Base-by-base conservation (phyloP, 2,888 invertebrate species). In the Himalopsyche anomala region DNA sequence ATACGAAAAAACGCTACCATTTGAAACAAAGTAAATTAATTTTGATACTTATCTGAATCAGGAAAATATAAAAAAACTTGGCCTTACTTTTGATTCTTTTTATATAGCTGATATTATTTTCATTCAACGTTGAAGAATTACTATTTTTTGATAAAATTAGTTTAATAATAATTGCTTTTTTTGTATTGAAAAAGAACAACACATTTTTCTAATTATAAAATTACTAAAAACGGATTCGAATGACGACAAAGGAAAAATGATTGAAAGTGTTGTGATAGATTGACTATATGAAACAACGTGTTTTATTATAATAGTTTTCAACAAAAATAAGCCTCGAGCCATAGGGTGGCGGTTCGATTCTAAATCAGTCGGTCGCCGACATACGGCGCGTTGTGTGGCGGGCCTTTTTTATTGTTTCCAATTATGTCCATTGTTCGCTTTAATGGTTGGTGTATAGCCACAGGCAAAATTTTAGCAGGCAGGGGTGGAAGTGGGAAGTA, bases 351-450 rank as follows among this genome's bases (percentile, higher is more conserved):
- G 51, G 54, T 85, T 82, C 82, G 82, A 82, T 85, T 85, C 74
- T 74, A 51, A 81, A 82, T 85, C 85, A 81, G 82, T 69, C 62
- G 19, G 15, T 15, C 51, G 82, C 54, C 54, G 45, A 54, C 82
- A 42, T 69, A 69, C 54, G 80, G 84, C 40, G 74, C 82, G 38
- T 51, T 38, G 69, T 62, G 80, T 62, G 81, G 69, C 38, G 82
- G 82, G 81, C 55, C 45, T 80, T 85, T 87, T 87, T 87, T 87
- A 87, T 87, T 87, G 87, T 87, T 87, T 85, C 85, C 87, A 87
- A 87, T 87, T 87, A 87, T 81, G 83, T 69, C 51, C 85, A 81
- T 74, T 85, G 83, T 83, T 85, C 85, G 81, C 83, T 82, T 82
- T 85, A 87, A 87, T 85, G 87, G 87, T 45, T n/a, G 87, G 69